Conservation (phyloP, 2,113 vertebrate genomes). For the Chloebia gouldiae region DNA sequence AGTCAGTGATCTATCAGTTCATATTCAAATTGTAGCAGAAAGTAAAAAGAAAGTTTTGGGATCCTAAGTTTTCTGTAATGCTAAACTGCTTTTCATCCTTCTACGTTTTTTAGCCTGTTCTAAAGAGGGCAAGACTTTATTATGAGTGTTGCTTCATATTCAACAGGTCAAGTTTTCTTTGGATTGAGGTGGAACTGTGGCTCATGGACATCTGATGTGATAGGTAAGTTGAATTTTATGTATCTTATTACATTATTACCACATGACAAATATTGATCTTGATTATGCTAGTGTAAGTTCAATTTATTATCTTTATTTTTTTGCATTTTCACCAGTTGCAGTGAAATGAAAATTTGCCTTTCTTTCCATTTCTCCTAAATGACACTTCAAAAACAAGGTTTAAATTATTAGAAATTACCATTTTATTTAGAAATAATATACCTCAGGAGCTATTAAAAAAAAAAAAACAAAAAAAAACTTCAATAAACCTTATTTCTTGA, state of each 20-base stretch:
- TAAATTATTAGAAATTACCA: not conserved
- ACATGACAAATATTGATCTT: not conserved
- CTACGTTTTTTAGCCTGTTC: not conserved
- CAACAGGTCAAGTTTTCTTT: slow-evolving; percentile 6
- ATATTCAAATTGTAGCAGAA: not conserved
- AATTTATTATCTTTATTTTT: not conserved
- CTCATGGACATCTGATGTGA: not conserved
- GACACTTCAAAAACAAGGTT: not conserved
- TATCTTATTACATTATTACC: not conserved
- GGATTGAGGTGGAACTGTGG: not conserved
- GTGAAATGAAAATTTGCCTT: not conserved
- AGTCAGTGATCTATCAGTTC: not conserved
- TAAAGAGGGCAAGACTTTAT: not conserved
- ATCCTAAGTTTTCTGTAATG: not conserved
- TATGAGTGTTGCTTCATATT: not conserved
- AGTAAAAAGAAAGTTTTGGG: not conserved
- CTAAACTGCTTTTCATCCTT: not conserved
- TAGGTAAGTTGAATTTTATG: not conserved
- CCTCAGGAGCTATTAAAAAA: not conserved
- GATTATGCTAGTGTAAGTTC: not conserved
- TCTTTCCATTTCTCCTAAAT: not conserved
- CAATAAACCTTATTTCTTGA: not conserved
- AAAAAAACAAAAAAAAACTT: not conserved
- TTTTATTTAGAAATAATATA: not conserved
- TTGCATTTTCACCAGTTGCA: not conserved